Percentiles rank a stretch among this genome's conserved stretches.
Evolutionary conservation across 2,797 vertebrate genomes (phyloP).

Genomic region (Pangasius krempfi): DNA sequence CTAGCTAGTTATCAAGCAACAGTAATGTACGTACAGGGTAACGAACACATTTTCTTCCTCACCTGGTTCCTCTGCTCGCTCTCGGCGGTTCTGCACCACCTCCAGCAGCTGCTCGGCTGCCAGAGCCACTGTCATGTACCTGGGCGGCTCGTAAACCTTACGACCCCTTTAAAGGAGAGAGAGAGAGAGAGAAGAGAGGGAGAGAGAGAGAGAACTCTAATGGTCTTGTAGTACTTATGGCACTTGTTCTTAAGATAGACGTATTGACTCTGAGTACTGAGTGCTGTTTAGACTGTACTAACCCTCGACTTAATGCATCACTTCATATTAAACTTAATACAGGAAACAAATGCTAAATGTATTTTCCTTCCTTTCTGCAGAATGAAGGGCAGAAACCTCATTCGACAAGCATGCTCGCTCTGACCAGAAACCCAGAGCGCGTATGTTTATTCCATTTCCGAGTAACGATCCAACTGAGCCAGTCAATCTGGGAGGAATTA

Average conservation of each 20-base stretch:
- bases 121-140: conserved; percentile 89
- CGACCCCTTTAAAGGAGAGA: conserved; percentile 75
- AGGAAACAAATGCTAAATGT: conserved; percentile 40
- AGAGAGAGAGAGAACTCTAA: not conserved
- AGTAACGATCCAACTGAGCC: conserved; percentile 46
- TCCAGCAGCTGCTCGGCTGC: conserved; percentile 89
- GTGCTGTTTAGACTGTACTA: not conserved
- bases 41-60: conserved; percentile 47
- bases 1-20: not conserved
- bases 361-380: conserved; percentile 33
- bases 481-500: conserved; percentile 60
- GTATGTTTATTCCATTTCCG: conserved; percentile 59
- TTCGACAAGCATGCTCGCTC: conserved; percentile 49
- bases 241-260: conserved; percentile 14
- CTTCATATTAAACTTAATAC: conserved; percentile 8
- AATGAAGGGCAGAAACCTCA: conserved; percentile 44
- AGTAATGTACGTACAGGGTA: not conserved
- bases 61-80: conserved; percentile 82
- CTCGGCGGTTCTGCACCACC: conserved; percentile 80
- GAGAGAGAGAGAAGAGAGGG: too few relatives aligned
- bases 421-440: conserved; percentile 53
- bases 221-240: conserved; percentile 17
- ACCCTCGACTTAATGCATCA: conserved; percentile 5
- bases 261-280: not conserved
- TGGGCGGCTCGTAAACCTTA: conserved; percentile 89